Percentiles rank a stretch among this genome's conserved stretches.
These are phyloP conservation scores for Drosophila rufa DNA, from an alignment of 1,140 invertebrate species.

Conservation along the genomic window DNA sequence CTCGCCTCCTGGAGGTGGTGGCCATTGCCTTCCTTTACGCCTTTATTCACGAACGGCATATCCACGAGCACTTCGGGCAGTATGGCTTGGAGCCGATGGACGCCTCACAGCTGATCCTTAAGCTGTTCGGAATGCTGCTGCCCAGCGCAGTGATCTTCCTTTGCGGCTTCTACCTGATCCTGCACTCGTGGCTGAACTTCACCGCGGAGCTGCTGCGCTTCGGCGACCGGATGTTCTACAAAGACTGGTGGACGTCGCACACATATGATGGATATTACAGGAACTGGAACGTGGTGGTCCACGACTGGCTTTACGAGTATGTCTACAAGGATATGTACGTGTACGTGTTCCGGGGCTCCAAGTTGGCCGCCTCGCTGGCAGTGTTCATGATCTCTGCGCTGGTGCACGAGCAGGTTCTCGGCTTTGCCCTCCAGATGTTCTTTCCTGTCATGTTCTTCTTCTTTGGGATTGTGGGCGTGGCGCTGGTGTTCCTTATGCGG, in stretches of 20 bases:
- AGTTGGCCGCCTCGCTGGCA: slow-evolving; percentile 86
- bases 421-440: slow-evolving; percentile 92
- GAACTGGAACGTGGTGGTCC: slow-evolving; percentile 97
- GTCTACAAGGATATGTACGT: slow-evolving; percentile 94
- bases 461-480: slow-evolving; percentile 88
- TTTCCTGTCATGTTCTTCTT: slow-evolving; percentile 93
- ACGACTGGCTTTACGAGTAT: slow-evolving; percentile 97
- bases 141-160: slow-evolving; percentile 91
- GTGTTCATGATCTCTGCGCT: slow-evolving; percentile 90
- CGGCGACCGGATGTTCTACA: slow-evolving; percentile 94
- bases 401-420: slow-evolving; percentile 94
- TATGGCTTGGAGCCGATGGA: slow-evolving; percentile 88
- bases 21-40: slow-evolving; percentile 92
- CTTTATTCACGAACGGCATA: slow-evolving; percentile 92
- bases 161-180: slow-evolving; percentile 92
- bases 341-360: slow-evolving; percentile 86
- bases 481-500: slow-evolving; percentile 87
- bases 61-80: slow-evolving; percentile 89
- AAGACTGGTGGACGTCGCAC: slow-evolving; percentile 98
- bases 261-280: slow-evolving; percentile 93
- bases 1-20: slow-evolving; percentile 90
- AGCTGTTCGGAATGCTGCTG: slow-evolving; percentile 90
- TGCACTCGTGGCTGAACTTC: slow-evolving; percentile 96
- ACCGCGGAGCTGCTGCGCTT: slow-evolving; percentile 95
- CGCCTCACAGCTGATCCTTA: slow-evolving; percentile 87